Evolutionary conservation across 1,140 invertebrate genomes (phyloP).

Genomic region (Panagrolaimus sp.): DNA sequence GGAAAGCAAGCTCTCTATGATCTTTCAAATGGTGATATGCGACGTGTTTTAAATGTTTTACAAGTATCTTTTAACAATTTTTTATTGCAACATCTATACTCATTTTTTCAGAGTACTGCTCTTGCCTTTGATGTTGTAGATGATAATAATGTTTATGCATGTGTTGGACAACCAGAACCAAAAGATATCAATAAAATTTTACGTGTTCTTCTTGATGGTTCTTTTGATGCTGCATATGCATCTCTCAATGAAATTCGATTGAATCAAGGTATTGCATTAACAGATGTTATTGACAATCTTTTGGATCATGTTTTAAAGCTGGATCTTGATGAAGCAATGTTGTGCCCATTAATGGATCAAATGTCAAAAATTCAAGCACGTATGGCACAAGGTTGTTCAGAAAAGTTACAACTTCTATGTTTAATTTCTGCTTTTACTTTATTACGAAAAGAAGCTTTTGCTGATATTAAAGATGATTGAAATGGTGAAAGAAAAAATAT

Average conservation of each 20-base stretch:
- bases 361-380: conserved; percentile 41
- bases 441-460: conserved; percentile 26
- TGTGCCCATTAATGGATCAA: conserved; percentile 23
- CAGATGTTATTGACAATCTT: conserved; percentile 10
- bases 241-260: conserved; percentile 16
- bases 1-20: conserved; percentile 82
- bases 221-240: conserved; percentile 34
- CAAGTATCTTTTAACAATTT: conserved; percentile 57
- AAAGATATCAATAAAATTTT: conserved; percentile 71
- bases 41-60: conserved; percentile 88
- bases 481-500: too few species aligned
- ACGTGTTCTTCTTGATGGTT: conserved; percentile 42
- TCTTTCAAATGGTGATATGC: conserved; percentile 92
- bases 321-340: background rate
- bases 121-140: conserved; percentile 76
- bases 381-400: conserved; percentile 41
- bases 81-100: conserved; percentile 10
- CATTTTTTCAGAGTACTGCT: conserved; percentile 72
- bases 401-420: conserved; percentile 43
- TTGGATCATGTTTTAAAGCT: background rate
- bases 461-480: background rate
- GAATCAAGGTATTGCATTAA: background rate
- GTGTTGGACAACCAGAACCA: conserved; percentile 87
- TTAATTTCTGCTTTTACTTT: conserved; percentile 33
- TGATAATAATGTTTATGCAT: conserved; percentile 87